A percentile compares a stretch with the other conserved stretches of the same genome.
Conservation (phyloP, 2,797 vertebrate genomes). For the Thaleichthys pacificus region DNA sequence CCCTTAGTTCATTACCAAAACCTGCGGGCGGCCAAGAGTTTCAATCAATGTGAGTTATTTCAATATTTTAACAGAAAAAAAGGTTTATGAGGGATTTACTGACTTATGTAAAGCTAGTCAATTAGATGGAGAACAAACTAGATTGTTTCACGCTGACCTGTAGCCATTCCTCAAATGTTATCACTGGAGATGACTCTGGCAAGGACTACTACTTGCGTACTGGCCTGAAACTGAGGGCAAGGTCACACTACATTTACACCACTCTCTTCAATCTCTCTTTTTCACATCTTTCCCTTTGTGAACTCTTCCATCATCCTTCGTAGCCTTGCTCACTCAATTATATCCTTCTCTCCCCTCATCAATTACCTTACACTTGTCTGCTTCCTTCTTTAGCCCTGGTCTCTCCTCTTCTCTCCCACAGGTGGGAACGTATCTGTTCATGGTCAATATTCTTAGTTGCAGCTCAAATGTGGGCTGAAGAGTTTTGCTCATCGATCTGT, state of each 20-base stretch:
- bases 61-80: conserved; percentile 44
- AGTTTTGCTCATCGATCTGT: conserved; percentile 47
- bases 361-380: not conserved
- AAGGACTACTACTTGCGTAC: conserved; percentile 36
- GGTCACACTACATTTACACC: not conserved
- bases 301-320: not conserved
- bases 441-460: conserved; percentile 35
- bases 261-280: too few relatives aligned
- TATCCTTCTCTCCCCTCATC: not conserved
- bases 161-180: conserved; percentile 45
- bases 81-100: conserved; percentile 45
- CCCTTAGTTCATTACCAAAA: conserved; percentile 19
- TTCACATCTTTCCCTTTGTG: not conserved
- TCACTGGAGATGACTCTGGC: conserved; percentile 52
- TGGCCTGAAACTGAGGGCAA: conserved; percentile 2
- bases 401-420: conserved; percentile 17
- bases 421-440: conserved; percentile 56
- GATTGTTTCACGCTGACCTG: conserved; percentile 45
- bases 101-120: conserved; percentile 41
- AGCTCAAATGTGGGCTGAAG: conserved; percentile 29
- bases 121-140: conserved; percentile 57
- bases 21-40: conserved; percentile 46
- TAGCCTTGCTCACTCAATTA: not conserved
- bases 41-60: conserved; percentile 48
- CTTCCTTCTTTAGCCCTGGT: not conserved